Percentiles rank a stretch among this genome's conserved stretches.
phyloP scores from a whole-genome alignment of 2,113 vertebrate genomes.

The Tachysurus vachellii region DNA sequence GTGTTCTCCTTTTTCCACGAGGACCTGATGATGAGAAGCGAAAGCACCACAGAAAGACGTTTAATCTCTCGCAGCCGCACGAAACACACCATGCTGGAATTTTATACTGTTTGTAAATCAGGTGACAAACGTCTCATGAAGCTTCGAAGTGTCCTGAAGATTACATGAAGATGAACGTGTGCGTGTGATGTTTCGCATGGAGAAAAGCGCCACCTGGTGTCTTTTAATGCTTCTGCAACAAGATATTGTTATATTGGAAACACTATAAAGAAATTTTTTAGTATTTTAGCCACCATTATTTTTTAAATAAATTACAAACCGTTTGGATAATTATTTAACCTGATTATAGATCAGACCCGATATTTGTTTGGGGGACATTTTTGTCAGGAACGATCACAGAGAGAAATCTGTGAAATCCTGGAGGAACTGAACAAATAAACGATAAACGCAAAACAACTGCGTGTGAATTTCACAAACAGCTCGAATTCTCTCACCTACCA shows the following conservation, averaged over 20 bases:
- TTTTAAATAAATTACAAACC: background rate
- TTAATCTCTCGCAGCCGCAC: background rate
- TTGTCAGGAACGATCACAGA: no score
- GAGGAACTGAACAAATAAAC: background rate
- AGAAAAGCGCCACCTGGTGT: background rate
- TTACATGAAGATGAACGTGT: background rate
- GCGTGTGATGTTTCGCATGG: background rate
- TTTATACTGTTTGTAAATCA: background rate
- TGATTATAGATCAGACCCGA: no score
- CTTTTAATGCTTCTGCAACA: background rate
- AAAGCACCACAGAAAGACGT: background rate
- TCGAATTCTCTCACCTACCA: background rate
- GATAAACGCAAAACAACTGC: background rate
- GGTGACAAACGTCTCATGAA: no score
- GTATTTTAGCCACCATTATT: background rate
- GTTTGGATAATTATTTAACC: background rate
- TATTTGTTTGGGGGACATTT: no score
- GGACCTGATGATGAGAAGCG: background rate
- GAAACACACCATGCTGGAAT: background rate
- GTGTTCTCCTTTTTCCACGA: conserved; percentile 58
- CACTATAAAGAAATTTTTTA: background rate
- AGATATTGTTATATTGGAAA: background rate
- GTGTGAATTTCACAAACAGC: background rate
- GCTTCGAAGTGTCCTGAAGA: background rate
- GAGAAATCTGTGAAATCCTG: no score